Evolutionary conservation across 2,888 invertebrate species (phyloP).

Genomic region (Galerucella calmariensis): DNA sequence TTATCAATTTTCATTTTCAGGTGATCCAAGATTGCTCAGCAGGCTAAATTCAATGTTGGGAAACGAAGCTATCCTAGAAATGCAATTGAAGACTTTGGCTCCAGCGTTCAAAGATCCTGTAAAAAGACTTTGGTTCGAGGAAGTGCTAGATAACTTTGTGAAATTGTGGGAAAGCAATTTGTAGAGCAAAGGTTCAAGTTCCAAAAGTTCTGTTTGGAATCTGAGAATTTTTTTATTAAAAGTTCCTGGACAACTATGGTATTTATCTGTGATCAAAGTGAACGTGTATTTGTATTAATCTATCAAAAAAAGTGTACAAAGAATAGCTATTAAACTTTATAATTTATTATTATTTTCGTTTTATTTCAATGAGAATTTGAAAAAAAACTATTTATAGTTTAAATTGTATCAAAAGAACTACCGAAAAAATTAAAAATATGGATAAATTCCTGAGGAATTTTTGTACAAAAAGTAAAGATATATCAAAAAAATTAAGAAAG

Average conservation of each 20-base stretch:
- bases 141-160: conserved; percentile 89
- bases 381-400: background rate
- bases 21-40: conserved; percentile 74
- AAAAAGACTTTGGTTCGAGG: conserved; percentile 86
- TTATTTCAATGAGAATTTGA: background rate
- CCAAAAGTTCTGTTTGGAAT: conserved; percentile 8
- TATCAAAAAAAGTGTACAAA: conserved; percentile 25
- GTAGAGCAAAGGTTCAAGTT: conserved; percentile 58
- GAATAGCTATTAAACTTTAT: conserved; percentile 22
- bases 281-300: conserved; percentile 30
- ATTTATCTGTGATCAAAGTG: conserved; percentile 32
- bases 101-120: conserved; percentile 81
- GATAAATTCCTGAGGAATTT: too few species aligned
- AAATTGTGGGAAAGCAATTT: conserved; percentile 92
- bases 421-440: too few species aligned
- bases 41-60: conserved; percentile 78
- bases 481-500: too few species aligned
- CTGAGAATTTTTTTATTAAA: conserved; percentile 1
- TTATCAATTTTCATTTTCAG: conserved; percentile 36
- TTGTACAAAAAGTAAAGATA: too few species aligned
- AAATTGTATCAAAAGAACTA: too few species aligned
- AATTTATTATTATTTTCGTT: conserved; percentile 2
- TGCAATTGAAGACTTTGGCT: conserved; percentile 82
- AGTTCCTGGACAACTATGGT: conserved; percentile 14
- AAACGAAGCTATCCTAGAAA: conserved; percentile 85